Conservation (phyloP, 2,797 vertebrate species). For the Rhincodon typus region DNA sequence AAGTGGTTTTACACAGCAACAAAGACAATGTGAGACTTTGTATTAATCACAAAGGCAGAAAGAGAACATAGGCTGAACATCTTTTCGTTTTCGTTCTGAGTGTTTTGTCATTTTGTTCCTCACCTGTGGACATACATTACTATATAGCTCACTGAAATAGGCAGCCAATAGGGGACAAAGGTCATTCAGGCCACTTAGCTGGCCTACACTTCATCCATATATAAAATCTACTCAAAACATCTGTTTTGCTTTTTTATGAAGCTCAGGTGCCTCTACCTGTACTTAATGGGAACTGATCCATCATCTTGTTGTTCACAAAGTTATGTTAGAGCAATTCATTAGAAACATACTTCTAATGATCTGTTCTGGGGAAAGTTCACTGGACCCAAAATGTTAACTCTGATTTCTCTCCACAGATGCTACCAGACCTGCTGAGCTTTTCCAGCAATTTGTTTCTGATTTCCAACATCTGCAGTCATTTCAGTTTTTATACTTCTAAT, state of each 20-base stretch:
- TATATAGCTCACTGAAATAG: neutral
- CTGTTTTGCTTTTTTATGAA: neutral
- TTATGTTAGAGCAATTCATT: neutral
- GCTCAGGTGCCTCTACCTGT: too few relatives aligned
- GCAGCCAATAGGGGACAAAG: neutral
- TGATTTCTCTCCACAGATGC: too few relatives aligned
- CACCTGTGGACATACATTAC: too few relatives aligned
- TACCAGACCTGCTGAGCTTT: too few relatives aligned
- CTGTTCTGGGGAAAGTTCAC: too few relatives aligned
- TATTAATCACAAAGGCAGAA: neutral
- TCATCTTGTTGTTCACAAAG: neutral
- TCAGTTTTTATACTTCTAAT: neutral
- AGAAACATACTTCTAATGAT: too few relatives aligned
- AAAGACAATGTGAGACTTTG: neutral
- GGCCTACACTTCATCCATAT: neutral
- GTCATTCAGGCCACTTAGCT: neutral
- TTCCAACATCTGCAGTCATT: too few relatives aligned
- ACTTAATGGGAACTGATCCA: neutral
- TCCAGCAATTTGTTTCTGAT: too few relatives aligned
- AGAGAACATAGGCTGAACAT: neutral
- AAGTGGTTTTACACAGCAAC: neutral
- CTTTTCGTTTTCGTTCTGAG: neutral
- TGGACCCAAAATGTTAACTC: too few relatives aligned
- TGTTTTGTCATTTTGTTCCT: neutral
- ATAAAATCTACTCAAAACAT: neutral